Evolutionary conservation across 2,797 vertebrate species (phyloP).

Genomic region (Spinibarbus caldwelli): DNA sequence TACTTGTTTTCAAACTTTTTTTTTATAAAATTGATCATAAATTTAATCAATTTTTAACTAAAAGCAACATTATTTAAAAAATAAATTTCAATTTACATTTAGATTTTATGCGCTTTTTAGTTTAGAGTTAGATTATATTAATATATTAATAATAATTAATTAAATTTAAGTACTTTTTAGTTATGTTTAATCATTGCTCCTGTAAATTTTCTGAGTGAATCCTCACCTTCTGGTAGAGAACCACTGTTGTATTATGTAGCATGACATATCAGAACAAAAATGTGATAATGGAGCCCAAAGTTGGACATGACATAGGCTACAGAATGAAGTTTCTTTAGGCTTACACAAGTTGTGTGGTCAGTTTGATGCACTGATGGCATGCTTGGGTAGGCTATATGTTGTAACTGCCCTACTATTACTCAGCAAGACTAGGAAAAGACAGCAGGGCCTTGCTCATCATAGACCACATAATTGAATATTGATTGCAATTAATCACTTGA

Average conservation of each 20-base stretch:
- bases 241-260: no score
- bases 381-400: conserved; percentile 16
- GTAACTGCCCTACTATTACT: conserved; percentile 8
- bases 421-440: conserved; percentile 10
- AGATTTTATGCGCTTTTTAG: neutral
- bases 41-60: neutral
- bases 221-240: neutral
- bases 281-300: neutral
- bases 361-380: conserved; percentile 5
- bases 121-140: neutral
- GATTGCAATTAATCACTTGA: conserved; percentile 59
- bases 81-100: neutral
- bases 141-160: neutral
- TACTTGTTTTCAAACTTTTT: neutral
- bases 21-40: neutral
- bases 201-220: neutral
- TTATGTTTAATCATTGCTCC: neutral
- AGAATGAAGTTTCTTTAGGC: neutral
- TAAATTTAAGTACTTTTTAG: neutral
- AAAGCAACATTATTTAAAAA: neutral
- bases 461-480: conserved; percentile 60
- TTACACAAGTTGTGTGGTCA: conserved; percentile 11
- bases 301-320: neutral
- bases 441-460: conserved; percentile 31
- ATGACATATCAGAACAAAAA: neutral